These are phyloP conservation scores for Montipora capitata DNA, from an alignment of 92 coral and sea anemone species.

Conservation along the genomic window DNA sequence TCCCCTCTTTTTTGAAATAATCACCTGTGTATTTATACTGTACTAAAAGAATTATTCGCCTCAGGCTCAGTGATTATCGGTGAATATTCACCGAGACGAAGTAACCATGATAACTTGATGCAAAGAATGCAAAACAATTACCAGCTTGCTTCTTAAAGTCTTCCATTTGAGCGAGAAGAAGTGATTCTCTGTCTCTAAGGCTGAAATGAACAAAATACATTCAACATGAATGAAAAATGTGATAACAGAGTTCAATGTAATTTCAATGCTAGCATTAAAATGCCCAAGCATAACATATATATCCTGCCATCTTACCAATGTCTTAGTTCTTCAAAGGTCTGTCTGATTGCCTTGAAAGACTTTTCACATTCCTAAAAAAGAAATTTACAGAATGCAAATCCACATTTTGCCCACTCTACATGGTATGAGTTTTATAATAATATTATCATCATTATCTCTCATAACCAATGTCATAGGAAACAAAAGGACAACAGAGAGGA, in stretches of 20 bases:
- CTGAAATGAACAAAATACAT: constrained; percentile 38
- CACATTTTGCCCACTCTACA: not conserved
- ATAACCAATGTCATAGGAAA: too few relatives aligned
- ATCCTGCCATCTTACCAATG: constrained; percentile 75
- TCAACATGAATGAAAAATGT: not conserved
- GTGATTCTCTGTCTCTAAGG: constrained; percentile 78
- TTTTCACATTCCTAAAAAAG: constrained; percentile 88
- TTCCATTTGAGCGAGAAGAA: constrained; percentile 70
- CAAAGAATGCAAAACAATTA: constrained; percentile 16
- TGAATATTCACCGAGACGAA: too few relatives aligned
- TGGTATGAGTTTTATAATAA: too few relatives aligned
- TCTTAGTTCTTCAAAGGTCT: constrained; percentile 83
- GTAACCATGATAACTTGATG: not conserved
- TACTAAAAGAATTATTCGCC: too few relatives aligned
- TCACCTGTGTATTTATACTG: too few relatives aligned
- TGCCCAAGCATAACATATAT: too few relatives aligned
- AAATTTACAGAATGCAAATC: not conserved
- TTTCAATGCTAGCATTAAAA: too few relatives aligned
- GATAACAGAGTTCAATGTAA: too few relatives aligned
- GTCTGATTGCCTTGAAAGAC: constrained; percentile 83
- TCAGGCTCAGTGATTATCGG: too few relatives aligned
- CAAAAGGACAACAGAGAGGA: too few relatives aligned
- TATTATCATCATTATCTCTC: too few relatives aligned
- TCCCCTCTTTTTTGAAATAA: too few relatives aligned
- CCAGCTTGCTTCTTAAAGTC: constrained; percentile 88